Base-by-base conservation (phyloP, 2,888 invertebrate genomes). In the Papilio demoleus region DNA sequence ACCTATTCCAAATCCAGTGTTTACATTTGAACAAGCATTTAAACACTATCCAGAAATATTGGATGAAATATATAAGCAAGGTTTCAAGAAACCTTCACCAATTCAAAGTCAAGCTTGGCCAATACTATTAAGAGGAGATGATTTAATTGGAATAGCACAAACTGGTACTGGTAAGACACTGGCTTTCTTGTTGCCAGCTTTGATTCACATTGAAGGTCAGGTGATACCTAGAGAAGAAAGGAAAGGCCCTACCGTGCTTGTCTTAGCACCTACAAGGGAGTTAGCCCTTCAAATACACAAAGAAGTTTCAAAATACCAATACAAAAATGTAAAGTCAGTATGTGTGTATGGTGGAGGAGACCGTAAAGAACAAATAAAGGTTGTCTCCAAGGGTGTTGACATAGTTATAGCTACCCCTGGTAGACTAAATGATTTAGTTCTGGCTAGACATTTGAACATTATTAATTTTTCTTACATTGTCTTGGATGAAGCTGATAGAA, bases 51-150 rank as follows among this genome's bases (percentile, higher is more conserved):
- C 98, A 6, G 97, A 97, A 78, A 95, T 99, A 65, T 81, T 99
- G 72, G 90, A 88, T 0, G 97, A 97, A 91, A 96, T 99, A 59
- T 83, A 93, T 61, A 97, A 97, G 75, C 97, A 96, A 76, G 95
- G 95, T 0, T 99, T 99, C 82, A 85, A 86, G 27, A 94, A 94
- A 71, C 99, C 99, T 0, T 96, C 97, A 0, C 99, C 99, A 0
- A 98, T 99, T 77, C 98, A 99, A 87, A 93, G 95, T 70, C 98
- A 99, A 88, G 96, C 97, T 0, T 99, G 99, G 99, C 99, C 99
- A 1, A 94, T 99, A 70, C 92, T 99, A 0, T 88, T 99, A 50
- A 95, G 95, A 79, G 99, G 99, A 0, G 95, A 96, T 80, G 99
- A 99, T 88, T 88, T 99, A 83, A 99, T 99, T 83, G 99, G 99